Percentiles rank a stretch among this genome's conserved stretches.
Conservation (phyloP, 2,888 invertebrate genomes). For the Pseudoips prasinana region DNA sequence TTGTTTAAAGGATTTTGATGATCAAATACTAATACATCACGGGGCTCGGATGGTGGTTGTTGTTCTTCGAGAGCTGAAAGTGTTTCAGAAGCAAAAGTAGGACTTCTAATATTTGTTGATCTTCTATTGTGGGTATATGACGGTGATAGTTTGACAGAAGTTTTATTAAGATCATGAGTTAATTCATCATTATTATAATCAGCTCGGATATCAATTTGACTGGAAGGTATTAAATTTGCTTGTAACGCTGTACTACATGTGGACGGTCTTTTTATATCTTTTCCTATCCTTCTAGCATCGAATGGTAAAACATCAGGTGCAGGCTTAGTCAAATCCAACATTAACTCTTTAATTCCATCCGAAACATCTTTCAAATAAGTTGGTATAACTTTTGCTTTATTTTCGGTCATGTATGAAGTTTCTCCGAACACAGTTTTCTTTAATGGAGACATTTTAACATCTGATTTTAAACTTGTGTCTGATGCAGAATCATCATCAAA, state of each 20-base stretch:
- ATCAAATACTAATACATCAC: conserved; percentile 53
- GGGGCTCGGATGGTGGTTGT: neutral
- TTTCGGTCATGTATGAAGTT: conserved; percentile 44
- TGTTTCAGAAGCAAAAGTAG: neutral
- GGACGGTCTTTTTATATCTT: conserved; percentile 27
- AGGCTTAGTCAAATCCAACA: conserved; percentile 68
- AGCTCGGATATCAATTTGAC: conserved; percentile 58
- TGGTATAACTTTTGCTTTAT: conserved; percentile 59
- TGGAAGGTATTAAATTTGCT: conserved; percentile 56
- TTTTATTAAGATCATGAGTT: conserved; percentile 13
- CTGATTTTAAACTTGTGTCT: conserved; percentile 32
- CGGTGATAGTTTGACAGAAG: neutral
- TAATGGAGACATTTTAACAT: conserved; percentile 39
- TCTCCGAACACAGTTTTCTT: conserved; percentile 60
- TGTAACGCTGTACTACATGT: conserved; percentile 58
- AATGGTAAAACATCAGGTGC: conserved; percentile 49
- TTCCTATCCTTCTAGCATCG: conserved; percentile 10
- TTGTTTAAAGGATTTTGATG: conserved; percentile 66
- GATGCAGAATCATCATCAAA: conserved; percentile 58
- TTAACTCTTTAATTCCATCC: conserved; percentile 59
- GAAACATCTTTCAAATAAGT: conserved; percentile 53
- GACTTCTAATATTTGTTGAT: neutral
- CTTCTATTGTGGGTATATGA: neutral
- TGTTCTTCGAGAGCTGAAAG: neutral
- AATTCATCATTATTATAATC: conserved; percentile 38